Base-by-base conservation (phyloP, 92 coral and sea anemone genomes). In the Epizoanthus fatuus region DNA sequence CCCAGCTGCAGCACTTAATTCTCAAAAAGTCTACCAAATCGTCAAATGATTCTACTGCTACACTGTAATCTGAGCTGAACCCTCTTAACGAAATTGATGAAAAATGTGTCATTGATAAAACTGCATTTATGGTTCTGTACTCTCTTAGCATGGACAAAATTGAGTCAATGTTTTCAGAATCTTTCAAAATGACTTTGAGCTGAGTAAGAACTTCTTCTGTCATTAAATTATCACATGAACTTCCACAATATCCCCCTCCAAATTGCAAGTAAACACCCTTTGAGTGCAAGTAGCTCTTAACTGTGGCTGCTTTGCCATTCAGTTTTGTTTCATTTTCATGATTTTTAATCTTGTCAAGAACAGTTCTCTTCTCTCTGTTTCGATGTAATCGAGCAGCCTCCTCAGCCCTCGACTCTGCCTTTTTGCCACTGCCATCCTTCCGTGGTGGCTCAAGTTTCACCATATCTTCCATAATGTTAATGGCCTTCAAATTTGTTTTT, bases 401-500 rank as follows among this genome's bases (percentile, higher is more conserved):
- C 38, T 63, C 37, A 25, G 25, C 68, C 4, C 20, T 63, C 32
- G 39, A 15, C n/a, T 63, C 40, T 20, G 12, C 35, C n/a, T 63
- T 63, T 25, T 20, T 20, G 4, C 68, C 40, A 15, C n/a, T 1
- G 13, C 68, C 16, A 63, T 20, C 68, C 35, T 63, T 63, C 22
- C 35, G 4, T n/a, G 68, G n/a, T n/a, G 68, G 20, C 35, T 63
- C 37, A 62, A 7, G 9, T 9, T 62, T 62, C 19, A 66, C 47
- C 49, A 66, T 1, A 66, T 66, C 19, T 22, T 66, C 72, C 72
- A 66, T 66, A 15, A 37, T 10, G 4, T 35, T 14, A 12, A n/a
- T 66, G 13, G 72, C 72, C 38, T 66, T 44, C 10, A 66, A n/a
- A n/a, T 66, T 66, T 7, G 8, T 66, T 66, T 66, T 66, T 32